Base-by-base conservation (phyloP, 2,113 vertebrate genomes). In the Oryzias melastigma region DNA sequence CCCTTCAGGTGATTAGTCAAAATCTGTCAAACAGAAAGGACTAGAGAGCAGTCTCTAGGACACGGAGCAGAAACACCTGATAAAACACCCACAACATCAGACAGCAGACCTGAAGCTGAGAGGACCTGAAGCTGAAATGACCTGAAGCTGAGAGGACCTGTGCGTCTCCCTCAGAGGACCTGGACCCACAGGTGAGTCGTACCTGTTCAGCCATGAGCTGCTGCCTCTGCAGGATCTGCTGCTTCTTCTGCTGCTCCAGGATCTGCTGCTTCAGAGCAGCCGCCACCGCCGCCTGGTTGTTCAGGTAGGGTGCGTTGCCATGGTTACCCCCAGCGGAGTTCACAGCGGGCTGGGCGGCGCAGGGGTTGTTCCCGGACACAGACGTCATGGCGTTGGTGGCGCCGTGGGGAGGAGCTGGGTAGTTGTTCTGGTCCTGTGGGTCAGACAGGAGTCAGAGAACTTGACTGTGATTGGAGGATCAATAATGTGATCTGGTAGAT, bases 121-220 rank as follows among this genome's bases (percentile, higher is more conserved):
- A 16, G 13, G 42, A 5, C 42, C 42, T 13, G 8, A 22, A 22
- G 22, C 22, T 22, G 22, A 22, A 22, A 3, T 22, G 25, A 27
- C 4, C 10, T 3, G 35, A 35, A 17, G 14, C 15, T 45, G 15
- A 45, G 43, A 17, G 14, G 43, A 7, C 43, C 43, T 16, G 14
- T 17, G 10, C 8, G 7, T 7, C 8, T 35, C 29, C 0, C 35
- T 35, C 35, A 35, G 8, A 35, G 10, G 35, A 17, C 4, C 43
- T 17, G 44, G n/a, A 47, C 7, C 7, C 7, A 17, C 16, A 46
- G 44, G 16, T 16, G n/a, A 7, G 44, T 40, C 35, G 2, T 55
- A 73, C 97, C 96, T 97, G 96, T 57, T 98, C 95, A 1, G 90
- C 95, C 81, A 99, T 88, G 16, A 98, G 89, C 73, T 97, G 94